Base-by-base conservation (phyloP, 2,797 vertebrate genomes). In the Harpagifer antarcticus region DNA sequence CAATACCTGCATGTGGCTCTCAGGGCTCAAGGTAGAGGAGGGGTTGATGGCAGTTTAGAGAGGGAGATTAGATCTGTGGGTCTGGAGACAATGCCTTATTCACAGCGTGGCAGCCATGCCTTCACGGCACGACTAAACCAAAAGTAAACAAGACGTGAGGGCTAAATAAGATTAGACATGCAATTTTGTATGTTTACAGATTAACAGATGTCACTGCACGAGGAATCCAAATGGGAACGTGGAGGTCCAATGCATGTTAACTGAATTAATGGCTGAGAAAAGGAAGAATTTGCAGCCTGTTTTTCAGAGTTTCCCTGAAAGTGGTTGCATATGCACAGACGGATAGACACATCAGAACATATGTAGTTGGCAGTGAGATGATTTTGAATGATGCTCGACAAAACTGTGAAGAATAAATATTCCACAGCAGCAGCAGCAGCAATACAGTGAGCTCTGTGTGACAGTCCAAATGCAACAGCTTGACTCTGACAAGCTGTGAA, bases 51-150 rank as follows among this genome's bases (percentile, higher is more conserved):
- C 4, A 0, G 81, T 88, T 89, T 89, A 78, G 82, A 76, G 65
- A 72, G 78, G 58, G 72, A 86, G 91, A 91, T 91, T 88, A 90
- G 69, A 91, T 89, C 88, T 85, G 70, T 66, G 65, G 81, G 84
- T 79, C 78, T 83, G 79, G 69, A 91, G 85, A 93, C 91, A 92
- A 93, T 87, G 86, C 87, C 73, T 90, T 81, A 92, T 93, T 94
- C 91, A 92, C 88, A 82, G 81, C 31, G 47, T 82, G 83, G 85
- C 83, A 77, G 86, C 73, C 79, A 48, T 76, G 79, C 72, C 78
- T 88, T 81, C 76, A 63, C 77, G 19, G 79, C 82, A 78, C 63
- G n/a, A 84, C 79, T 75, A 79, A 89, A 86, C 62, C 72, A 86
- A 91, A 88, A 90, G 86, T 90, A 93, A 93, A 93, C 90, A 93